A percentile compares a stretch with the other conserved stretches of the same genome.
Evolutionary conservation across 2,797 vertebrate genomes (phyloP).

Genomic region (Ispidina picta): DNA sequence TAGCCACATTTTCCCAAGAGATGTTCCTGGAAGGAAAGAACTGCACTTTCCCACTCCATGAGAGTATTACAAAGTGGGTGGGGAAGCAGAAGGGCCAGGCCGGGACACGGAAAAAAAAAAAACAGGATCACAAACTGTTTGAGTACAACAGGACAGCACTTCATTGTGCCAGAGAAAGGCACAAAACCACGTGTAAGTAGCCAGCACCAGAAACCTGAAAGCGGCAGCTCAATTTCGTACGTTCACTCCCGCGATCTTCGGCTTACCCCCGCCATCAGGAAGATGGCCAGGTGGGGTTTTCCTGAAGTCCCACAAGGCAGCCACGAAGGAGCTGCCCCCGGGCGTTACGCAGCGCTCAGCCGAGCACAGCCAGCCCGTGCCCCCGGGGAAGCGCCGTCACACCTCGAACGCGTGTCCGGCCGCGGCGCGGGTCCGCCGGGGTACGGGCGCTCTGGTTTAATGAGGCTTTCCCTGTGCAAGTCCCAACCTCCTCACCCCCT

Average conservation of each 20-base stretch:
- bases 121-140: neutral
- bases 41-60: neutral
- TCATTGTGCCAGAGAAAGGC: neutral
- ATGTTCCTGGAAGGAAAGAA: neutral
- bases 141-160: neutral
- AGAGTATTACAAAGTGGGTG: neutral
- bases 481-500: rapidly evolving
- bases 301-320: rapidly evolving
- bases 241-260: neutral
- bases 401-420: neutral
- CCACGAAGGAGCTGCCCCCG: neutral
- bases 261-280: neutral
- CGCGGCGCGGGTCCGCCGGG: neutral
- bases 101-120: neutral
- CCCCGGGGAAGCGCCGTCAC: neutral
- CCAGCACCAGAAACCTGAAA: neutral
- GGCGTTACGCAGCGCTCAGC: neutral
- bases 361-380: neutral
- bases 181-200: neutral
- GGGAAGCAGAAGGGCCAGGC: too few species aligned
- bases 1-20: neutral
- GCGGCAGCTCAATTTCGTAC: neutral
- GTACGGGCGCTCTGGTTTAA: neutral
- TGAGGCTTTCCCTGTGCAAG: neutral
- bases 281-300: rapidly evolving